Conservation (phyloP, 2,888 invertebrate species). For the Pristionchus entomophagus region DNA sequence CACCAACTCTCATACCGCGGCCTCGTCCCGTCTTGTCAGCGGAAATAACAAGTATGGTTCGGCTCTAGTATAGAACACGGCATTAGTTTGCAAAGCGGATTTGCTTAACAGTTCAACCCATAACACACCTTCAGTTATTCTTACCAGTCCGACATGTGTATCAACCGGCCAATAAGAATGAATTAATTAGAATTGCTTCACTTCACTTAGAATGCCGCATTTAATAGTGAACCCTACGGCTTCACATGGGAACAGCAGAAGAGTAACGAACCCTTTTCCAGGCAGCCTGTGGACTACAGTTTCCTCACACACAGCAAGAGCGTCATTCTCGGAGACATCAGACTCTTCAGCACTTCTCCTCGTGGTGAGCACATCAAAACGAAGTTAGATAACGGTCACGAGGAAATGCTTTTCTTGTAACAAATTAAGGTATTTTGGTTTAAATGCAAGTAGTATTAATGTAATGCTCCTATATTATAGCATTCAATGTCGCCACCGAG, state of each 20-base stretch:
- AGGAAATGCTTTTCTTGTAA: background rate
- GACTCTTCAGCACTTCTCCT: slow-evolving; percentile 43
- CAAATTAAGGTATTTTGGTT: background rate
- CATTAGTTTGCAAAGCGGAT: no score
- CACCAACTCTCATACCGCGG: slow-evolving; percentile 43
- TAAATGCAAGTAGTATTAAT: background rate
- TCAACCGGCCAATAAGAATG: no score
- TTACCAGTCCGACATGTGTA: no score
- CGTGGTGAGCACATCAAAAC: background rate
- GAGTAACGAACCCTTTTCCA: background rate
- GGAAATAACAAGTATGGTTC: slow-evolving; percentile 12
- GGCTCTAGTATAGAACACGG: no score
- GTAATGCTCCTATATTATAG: background rate
- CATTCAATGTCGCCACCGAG: slow-evolving; percentile 69
- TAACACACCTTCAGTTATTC: no score
- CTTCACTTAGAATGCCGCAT: no score
- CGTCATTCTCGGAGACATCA: slow-evolving; percentile 39
- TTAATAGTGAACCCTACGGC: no score
- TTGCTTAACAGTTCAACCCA: no score
- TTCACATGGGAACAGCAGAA: background rate
- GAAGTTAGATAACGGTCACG: background rate
- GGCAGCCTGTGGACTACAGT: slow-evolving; percentile 36
- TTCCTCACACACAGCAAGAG: slow-evolving; percentile 17
- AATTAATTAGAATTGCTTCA: no score
- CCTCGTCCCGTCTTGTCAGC: slow-evolving; percentile 39